phyloP scores from a whole-genome alignment of 2,888 invertebrate genomes.

The Campaea margaritaria region DNA sequence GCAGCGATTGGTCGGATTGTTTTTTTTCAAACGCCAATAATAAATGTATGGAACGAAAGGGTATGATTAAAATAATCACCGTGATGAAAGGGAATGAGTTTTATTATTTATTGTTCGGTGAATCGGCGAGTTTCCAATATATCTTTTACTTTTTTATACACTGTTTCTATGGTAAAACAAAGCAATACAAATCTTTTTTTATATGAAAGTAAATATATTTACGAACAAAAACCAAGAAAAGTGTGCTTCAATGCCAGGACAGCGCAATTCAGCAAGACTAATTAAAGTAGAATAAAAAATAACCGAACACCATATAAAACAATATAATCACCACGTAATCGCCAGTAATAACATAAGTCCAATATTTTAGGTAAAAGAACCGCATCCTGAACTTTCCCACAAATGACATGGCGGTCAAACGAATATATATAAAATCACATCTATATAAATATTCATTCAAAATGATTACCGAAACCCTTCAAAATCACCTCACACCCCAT shows the following conservation, averaged over 20 bases:
- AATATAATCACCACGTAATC: no score
- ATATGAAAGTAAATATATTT: no score
- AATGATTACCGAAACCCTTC: conserved; percentile 6
- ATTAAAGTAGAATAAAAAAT: no score
- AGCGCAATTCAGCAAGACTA: no score
- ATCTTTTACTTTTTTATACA: no score
- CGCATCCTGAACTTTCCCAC: no score
- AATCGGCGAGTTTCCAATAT: conserved; percentile 16
- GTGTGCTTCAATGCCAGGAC: no score
- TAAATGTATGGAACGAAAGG: conserved; percentile 61
- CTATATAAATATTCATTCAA: background rate
- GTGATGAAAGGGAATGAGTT: conserved; percentile 40
- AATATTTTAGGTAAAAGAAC: no score
- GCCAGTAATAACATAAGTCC: background rate
- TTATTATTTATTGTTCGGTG: conserved; percentile 28
- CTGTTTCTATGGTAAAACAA: background rate
- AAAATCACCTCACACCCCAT: conserved; percentile 12
- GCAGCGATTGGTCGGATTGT: conserved; percentile 69
- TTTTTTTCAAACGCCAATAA: conserved; percentile 81
- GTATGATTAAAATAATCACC: conserved; percentile 46
- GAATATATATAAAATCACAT: no score
- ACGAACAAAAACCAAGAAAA: no score
- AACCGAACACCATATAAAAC: no score
- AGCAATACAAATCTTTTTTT: background rate
- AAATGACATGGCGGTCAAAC: no score